These are phyloP conservation scores for Melieria crassipennis DNA, from an alignment of 2,888 invertebrate genomes.

Conservation along the genomic window DNA sequence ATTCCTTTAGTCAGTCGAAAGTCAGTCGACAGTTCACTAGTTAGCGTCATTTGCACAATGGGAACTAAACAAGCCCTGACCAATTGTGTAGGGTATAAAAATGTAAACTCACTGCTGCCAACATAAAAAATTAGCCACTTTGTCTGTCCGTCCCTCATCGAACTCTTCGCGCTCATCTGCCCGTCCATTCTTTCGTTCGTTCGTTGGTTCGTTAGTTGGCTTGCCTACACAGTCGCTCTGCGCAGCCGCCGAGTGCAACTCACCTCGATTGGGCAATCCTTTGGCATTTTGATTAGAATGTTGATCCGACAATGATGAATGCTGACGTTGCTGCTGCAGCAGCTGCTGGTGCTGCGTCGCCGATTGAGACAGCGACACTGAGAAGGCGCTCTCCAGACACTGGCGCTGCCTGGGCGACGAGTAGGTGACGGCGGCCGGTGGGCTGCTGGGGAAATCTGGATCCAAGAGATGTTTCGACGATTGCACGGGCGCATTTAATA, in stretches of 20 bases:
- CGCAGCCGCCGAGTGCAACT: constrained; percentile 42
- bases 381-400: constrained; percentile 47
- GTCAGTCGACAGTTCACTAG: no score
- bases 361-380: constrained; percentile 32
- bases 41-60: no score
- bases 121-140: no score
- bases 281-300: constrained; percentile 65
- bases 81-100: no score
- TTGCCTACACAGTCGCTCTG: neutral
- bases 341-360: constrained; percentile 45
- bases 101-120: no score
- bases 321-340: constrained; percentile 52
- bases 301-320: constrained; percentile 61
- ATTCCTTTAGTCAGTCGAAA: no score
- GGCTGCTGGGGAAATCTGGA: constrained; percentile 50
- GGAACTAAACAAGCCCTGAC: no score
- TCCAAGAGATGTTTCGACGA: constrained; percentile 50
- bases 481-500: constrained; percentile 61
- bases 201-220: neutral
- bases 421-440: constrained; percentile 43
- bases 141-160: no score
- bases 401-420: constrained; percentile 44
- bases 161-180: no score
- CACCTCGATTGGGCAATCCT: constrained; percentile 65
- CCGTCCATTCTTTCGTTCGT: no score